Percentiles rank a stretch among this genome's conserved stretches.
Evolutionary conservation across 2,888 invertebrate species (phyloP).

Genomic region (Chouioia cunea): DNA sequence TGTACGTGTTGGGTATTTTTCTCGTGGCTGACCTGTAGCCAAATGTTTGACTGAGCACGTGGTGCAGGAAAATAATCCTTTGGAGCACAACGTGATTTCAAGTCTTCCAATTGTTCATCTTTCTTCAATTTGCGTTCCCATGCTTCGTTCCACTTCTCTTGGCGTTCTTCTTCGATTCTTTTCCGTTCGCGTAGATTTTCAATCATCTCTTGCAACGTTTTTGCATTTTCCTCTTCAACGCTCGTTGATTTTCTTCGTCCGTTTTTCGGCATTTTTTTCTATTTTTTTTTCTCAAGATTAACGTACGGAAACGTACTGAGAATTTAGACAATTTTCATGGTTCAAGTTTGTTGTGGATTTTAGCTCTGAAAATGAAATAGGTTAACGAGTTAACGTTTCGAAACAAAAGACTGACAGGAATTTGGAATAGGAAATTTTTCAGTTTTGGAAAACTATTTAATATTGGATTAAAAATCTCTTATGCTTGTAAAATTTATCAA

Average conservation of each 20-base stretch:
- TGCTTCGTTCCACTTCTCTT: slow-evolving; percentile 19
- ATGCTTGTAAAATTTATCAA: too few species aligned
- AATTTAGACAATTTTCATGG: too few species aligned
- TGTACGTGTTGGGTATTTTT: slow-evolving; percentile 51
- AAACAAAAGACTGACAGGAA: too few species aligned
- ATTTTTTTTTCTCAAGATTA: neutral
- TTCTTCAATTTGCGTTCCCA: slow-evolving; percentile 36
- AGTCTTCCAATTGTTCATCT: slow-evolving; percentile 49
- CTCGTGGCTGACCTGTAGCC: slow-evolving; percentile 52
- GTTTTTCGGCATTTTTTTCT: slow-evolving; percentile 6
- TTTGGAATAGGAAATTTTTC: too few species aligned
- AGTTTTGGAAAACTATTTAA: too few species aligned
- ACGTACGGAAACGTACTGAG: too few species aligned
- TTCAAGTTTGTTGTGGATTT: too few species aligned
- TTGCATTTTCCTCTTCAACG: neutral
- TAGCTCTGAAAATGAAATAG: too few species aligned
- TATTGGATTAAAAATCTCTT: too few species aligned
- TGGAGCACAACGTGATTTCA: slow-evolving; percentile 47
- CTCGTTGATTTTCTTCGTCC: slow-evolving; percentile 27
- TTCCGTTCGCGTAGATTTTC: neutral
- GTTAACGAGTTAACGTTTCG: too few species aligned
- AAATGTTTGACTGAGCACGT: slow-evolving; percentile 53
- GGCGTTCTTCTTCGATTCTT: neutral
- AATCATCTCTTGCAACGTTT: neutral
- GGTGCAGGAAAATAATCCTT: slow-evolving; percentile 48